Conservation (phyloP, 1,140 invertebrate genomes). For the Stenopsyche tienmushanensis region DNA sequence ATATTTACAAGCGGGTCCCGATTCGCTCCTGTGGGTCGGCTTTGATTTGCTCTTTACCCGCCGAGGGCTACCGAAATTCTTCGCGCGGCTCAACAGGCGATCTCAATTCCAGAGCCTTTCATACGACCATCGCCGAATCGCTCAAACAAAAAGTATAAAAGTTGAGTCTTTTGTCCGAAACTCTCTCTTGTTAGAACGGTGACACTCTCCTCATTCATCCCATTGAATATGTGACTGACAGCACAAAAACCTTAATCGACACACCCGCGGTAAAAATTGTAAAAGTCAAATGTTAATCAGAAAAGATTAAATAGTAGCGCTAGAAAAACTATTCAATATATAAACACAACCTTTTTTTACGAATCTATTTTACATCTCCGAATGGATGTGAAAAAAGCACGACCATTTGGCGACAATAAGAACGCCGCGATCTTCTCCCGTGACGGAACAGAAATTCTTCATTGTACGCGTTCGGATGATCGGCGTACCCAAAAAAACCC, state of each 20-base stretch:
- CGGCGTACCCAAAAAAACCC: too few relatives aligned
- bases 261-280: conserved; percentile 8
- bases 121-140: conserved; percentile 9
- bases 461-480: too few relatives aligned
- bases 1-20: too few relatives aligned
- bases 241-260: background rate
- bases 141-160: conserved; percentile 9
- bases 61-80: conserved; percentile 29
- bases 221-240: background rate
- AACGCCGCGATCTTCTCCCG: too few relatives aligned
- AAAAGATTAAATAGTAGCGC: conserved; percentile 7
- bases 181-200: background rate
- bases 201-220: conserved; percentile 3
- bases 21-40: conserved; percentile 13
- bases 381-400: too few relatives aligned
- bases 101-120: conserved; percentile 26
- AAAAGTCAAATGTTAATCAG: conserved; percentile 21
- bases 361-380: too few relatives aligned
- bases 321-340: background rate
- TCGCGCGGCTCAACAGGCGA: conserved; percentile 19
- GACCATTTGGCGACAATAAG: too few relatives aligned
- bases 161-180: background rate
- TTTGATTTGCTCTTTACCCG: conserved; percentile 17
- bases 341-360: too few relatives aligned
- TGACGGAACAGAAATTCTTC: too few relatives aligned